phyloP scores from a whole-genome alignment of 2,113 vertebrate species.

The Phrynocephalus versicolor region DNA sequence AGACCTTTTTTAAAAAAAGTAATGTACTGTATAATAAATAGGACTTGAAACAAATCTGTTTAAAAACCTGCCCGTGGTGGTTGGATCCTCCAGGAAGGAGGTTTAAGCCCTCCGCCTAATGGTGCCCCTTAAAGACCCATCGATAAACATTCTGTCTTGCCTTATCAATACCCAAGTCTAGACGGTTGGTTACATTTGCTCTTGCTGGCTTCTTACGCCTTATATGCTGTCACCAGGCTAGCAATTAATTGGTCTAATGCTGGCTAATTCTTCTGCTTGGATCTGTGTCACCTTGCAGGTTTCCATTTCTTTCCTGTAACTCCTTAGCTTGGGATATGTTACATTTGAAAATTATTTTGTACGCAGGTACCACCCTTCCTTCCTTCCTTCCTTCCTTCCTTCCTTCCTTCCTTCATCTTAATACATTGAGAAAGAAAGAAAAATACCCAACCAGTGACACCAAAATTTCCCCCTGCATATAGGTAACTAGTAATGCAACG shows the following conservation, averaged over 20 bases:
- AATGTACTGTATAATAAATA: not conserved
- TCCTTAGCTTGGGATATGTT: slow-evolving; percentile 32
- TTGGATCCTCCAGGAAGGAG: not conserved
- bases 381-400: no score
- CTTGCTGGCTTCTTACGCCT: slow-evolving; percentile 64
- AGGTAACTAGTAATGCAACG: no score
- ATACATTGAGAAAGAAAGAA: slow-evolving; percentile 18
- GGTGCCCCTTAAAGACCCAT: not conserved
- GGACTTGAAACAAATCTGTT: not conserved
- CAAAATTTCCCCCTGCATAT: not conserved
- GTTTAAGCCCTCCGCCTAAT: not conserved
- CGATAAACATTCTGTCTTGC: not conserved
- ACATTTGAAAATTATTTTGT: not conserved
- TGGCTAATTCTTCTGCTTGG: slow-evolving; percentile 71
- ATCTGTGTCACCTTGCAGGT: slow-evolving; percentile 64
- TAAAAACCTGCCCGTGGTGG: not conserved
- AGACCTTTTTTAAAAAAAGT: not conserved
- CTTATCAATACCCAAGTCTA: slow-evolving; percentile 54
- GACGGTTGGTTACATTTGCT: slow-evolving; percentile 55
- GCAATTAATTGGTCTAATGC: slow-evolving; percentile 76
- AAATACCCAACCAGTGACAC: not conserved
- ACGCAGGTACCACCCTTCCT: not conserved
- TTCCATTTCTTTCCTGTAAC: slow-evolving; percentile 53
- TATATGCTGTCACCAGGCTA: slow-evolving; percentile 63
- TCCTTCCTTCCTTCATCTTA: slow-evolving; percentile 7